These are phyloP conservation scores for Pterostichus niger DNA, from an alignment of 2,888 invertebrate genomes.

Conservation along the genomic window DNA sequence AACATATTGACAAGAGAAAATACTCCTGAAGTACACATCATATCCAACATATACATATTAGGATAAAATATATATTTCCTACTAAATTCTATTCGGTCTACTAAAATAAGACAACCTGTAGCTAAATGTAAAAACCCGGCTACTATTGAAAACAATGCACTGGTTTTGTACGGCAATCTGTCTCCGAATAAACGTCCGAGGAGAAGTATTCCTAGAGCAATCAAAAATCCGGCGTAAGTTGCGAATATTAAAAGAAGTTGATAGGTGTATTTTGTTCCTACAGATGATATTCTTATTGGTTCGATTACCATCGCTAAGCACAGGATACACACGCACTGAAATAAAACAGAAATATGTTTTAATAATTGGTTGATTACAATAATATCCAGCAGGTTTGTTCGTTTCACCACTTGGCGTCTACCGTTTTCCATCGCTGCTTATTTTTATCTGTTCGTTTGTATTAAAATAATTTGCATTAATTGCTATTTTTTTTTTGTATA, in stretches of 20 bases:
- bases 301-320: constrained; percentile 83
- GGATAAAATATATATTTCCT: constrained; percentile 80
- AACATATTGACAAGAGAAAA: constrained; percentile 82
- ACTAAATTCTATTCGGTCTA: constrained; percentile 75
- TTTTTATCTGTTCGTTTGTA: no score
- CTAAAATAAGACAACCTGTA: constrained; percentile 83
- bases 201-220: constrained; percentile 82
- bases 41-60: constrained; percentile 83
- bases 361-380: no score
- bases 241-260: constrained; percentile 85
- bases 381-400: no score
- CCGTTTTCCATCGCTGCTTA: no score
- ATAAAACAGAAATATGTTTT: constrained; percentile 67
- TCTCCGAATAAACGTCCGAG: constrained; percentile 82
- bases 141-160: constrained; percentile 81
- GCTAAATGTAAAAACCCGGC: constrained; percentile 83
- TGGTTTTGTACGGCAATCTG: constrained; percentile 82
- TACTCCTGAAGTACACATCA: constrained; percentile 83
- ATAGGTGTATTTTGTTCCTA: constrained; percentile 79
- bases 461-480: no score
- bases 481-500: no score
- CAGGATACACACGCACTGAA: constrained; percentile 81
- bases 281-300: constrained; percentile 80
- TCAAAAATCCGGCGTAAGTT: constrained; percentile 83
- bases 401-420: no score